A percentile compares a stretch with the other conserved stretches of the same genome.
Evolutionary conservation across 2,888 invertebrate genomes (phyloP).

Genomic region (Scelioninae gen. 1): DNA sequence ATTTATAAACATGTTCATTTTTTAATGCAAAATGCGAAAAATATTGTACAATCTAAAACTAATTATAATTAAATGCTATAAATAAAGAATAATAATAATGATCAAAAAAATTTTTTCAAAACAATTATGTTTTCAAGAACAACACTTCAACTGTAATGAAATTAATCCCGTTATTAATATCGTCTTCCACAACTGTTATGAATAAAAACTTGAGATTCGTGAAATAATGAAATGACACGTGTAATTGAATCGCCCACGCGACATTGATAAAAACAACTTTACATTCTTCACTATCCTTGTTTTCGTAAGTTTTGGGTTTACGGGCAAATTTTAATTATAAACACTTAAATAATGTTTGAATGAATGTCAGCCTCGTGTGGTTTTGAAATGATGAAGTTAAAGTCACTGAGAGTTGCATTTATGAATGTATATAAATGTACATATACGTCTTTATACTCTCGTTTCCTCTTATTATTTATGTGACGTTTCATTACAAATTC

Average conservation of each 20-base stretch:
- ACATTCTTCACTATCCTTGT: slow-evolving; percentile 64
- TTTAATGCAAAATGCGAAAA: too few relatives aligned
- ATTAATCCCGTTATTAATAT: slow-evolving; percentile 42
- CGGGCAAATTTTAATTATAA: slow-evolving; percentile 65
- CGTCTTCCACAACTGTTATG: slow-evolving; percentile 39
- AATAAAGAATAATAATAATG: too few relatives aligned
- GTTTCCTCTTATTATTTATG: slow-evolving; percentile 76
- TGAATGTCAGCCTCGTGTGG: neutral
- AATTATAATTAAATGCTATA: too few relatives aligned
- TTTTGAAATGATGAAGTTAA: slow-evolving; percentile 25
- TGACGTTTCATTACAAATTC: slow-evolving; percentile 83
- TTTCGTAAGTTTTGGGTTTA: slow-evolving; percentile 54
- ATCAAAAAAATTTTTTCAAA: too few relatives aligned
- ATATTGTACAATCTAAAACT: too few relatives aligned
- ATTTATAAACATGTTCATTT: too few relatives aligned
- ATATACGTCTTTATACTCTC: slow-evolving; percentile 28
- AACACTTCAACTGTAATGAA: slow-evolving; percentile 8
- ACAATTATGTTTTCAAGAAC: neutral
- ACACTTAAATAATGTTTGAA: slow-evolving; percentile 56
- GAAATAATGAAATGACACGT: slow-evolving; percentile 68
- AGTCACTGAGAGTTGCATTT: slow-evolving; percentile 15
- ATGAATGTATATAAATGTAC: slow-evolving; percentile 23
- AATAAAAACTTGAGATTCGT: slow-evolving; percentile 47
- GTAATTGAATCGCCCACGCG: slow-evolving; percentile 82
- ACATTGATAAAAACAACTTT: slow-evolving; percentile 74